A percentile compares a stretch with the other conserved stretches of the same genome.
phyloP scores from a whole-genome alignment of 2,888 invertebrate species.

The Rhopalosiphum nymphaeae region DNA sequence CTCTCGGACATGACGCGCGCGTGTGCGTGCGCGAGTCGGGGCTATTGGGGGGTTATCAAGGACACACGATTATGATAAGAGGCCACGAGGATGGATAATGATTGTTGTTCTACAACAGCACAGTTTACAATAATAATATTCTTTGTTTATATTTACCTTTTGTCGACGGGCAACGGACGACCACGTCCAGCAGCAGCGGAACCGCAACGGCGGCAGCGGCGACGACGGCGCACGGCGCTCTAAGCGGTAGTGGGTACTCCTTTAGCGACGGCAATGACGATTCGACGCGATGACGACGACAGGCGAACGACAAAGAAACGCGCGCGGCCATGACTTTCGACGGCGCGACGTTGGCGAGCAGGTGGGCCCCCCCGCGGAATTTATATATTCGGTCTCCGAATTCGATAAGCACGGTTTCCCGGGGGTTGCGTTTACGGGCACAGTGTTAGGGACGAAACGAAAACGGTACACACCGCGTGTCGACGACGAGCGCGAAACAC shows the following conservation, averaged over 20 bases:
- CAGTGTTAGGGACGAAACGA: background rate
- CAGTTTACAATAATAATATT: background rate
- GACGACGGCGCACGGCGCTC: background rate
- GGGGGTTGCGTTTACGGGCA: background rate
- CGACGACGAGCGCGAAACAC: background rate
- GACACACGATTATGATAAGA: constrained; percentile 63
- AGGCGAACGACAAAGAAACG: constrained; percentile 56
- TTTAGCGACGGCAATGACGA: constrained; percentile 33
- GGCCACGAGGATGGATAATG: constrained; percentile 65
- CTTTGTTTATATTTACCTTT: constrained; percentile 65
- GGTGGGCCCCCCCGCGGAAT: constrained; percentile 61
- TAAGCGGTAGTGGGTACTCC: constrained; percentile 11
- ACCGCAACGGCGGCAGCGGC: background rate
- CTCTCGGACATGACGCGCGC: background rate
- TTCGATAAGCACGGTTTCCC: background rate
- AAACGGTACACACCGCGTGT: background rate
- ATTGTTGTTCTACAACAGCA: background rate
- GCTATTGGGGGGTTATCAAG: constrained; percentile 61
- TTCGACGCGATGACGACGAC: constrained; percentile 27
- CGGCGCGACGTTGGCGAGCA: background rate
- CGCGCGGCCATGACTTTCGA: constrained; percentile 62
- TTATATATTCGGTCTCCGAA: constrained; percentile 28
- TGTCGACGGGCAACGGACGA: constrained; percentile 3
- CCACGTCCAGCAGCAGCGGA: constrained; percentile 16
- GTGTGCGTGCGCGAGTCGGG: constrained; percentile 8